Percentiles rank a stretch among this genome's conserved stretches.
These are phyloP conservation scores for Chrysolina haemoptera DNA, from an alignment of 2,888 invertebrate species.

Conservation along the genomic window DNA sequence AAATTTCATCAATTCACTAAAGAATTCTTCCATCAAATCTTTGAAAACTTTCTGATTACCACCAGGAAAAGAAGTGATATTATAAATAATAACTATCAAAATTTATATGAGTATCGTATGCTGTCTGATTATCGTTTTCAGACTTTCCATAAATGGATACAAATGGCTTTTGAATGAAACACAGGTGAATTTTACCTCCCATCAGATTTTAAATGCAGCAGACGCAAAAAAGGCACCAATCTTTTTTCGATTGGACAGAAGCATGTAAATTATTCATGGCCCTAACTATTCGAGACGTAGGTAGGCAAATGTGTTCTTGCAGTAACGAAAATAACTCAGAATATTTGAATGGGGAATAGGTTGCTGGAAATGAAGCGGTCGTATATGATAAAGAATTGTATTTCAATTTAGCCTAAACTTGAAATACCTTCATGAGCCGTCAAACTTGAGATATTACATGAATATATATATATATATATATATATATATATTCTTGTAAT, in stretches of 20 bases:
- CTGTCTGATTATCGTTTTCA: too few relatives aligned
- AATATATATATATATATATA: not conserved
- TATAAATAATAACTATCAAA: too few relatives aligned
- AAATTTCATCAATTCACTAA: too few relatives aligned
- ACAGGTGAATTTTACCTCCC: constrained; percentile 18
- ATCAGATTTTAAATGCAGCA: constrained; percentile 28
- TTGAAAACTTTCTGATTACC: too few relatives aligned
- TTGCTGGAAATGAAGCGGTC: not conserved
- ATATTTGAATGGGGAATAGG: constrained; percentile 35
- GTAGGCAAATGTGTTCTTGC: constrained; percentile 31
- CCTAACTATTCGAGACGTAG: constrained; percentile 36
- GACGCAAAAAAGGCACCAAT: constrained; percentile 30
- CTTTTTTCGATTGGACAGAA: constrained; percentile 38
- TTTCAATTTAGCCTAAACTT: not conserved
- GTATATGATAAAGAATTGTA: not conserved
- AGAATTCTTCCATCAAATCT: too few relatives aligned
- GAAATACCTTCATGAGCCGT: not conserved
- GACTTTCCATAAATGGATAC: not conserved
- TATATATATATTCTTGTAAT: constrained; percentile 1
- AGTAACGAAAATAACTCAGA: constrained; percentile 35
- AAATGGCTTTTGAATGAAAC: not conserved
- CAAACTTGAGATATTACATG: not conserved
- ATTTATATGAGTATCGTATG: too few relatives aligned
- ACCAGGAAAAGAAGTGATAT: too few relatives aligned
- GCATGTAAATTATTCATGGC: constrained; percentile 42